Conservation (phyloP, 2,888 invertebrate genomes). For the Amphimallon solstitiale region DNA sequence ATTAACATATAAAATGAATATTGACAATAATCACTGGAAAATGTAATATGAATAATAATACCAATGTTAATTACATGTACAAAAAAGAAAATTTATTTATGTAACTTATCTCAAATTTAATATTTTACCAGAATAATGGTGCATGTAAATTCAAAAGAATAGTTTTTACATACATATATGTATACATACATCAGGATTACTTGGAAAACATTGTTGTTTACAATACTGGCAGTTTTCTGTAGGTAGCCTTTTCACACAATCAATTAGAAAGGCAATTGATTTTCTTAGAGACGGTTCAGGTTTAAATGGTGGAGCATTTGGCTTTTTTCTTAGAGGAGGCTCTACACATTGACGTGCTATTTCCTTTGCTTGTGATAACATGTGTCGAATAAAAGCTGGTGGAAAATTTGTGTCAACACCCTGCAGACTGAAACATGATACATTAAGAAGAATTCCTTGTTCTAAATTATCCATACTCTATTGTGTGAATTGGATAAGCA, state of each 20-base stretch:
- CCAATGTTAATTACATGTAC: background rate
- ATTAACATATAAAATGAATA: no score
- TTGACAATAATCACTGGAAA: background rate
- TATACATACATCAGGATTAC: constrained; percentile 64
- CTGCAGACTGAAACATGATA: constrained; percentile 64
- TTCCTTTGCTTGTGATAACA: constrained; percentile 74
- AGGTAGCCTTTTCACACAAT: constrained; percentile 71
- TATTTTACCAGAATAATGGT: no score
- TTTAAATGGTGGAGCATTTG: constrained; percentile 68
- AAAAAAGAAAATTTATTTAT: no score
- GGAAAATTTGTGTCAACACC: constrained; percentile 74
- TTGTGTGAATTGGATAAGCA: constrained; percentile 68
- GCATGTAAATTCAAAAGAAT: no score
- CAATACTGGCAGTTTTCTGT: constrained; percentile 74
- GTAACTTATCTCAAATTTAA: no score
- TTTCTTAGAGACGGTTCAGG: constrained; percentile 72
- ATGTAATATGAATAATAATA: background rate
- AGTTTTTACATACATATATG: background rate
- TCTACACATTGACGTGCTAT: constrained; percentile 76
- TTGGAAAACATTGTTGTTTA: constrained; percentile 70
- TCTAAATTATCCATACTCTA: constrained; percentile 61
- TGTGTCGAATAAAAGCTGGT: constrained; percentile 68
- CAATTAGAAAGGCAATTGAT: constrained; percentile 70
- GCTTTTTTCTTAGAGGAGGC: constrained; percentile 70
- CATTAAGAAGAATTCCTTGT: background rate